Percentiles rank a stretch among this genome's conserved stretches.
Conservation (phyloP, 2,888 invertebrate species). For the Tigriopus californicus region DNA sequence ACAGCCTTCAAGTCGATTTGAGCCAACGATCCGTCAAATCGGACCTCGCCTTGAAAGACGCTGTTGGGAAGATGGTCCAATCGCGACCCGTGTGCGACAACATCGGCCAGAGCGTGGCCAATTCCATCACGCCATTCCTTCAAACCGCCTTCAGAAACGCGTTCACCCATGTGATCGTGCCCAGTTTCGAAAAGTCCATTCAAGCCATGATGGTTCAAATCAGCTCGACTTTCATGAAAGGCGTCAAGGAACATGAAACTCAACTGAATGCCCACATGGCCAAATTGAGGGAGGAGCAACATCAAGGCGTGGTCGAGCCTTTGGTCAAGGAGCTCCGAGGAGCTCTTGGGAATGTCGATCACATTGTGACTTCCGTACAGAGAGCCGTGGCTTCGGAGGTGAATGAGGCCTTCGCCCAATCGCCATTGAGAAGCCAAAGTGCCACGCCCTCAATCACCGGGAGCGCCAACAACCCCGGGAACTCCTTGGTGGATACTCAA, state of each 20-base stretch:
- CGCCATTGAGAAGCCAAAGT: constrained; percentile 7
- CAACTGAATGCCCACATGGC: constrained; percentile 2
- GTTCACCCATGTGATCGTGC: constrained; percentile 53
- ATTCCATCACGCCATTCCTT: constrained; percentile 49
- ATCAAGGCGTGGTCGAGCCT: background rate
- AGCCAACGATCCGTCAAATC: background rate
- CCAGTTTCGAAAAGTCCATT: constrained; percentile 68
- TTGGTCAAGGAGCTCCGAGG: background rate
- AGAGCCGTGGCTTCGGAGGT: constrained; percentile 1
- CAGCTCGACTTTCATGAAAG: constrained; percentile 65
- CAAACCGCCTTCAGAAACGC: constrained; percentile 58
- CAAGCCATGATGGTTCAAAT: constrained; percentile 72
- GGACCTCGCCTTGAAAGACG: background rate
- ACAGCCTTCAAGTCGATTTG: background rate
- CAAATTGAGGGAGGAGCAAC: background rate
- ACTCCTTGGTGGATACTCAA: constrained; percentile 23
- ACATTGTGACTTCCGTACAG: background rate
- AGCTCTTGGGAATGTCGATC: constrained; percentile 3
- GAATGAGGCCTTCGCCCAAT: background rate
- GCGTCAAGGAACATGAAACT: constrained; percentile 72
- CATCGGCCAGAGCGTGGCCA: constrained; percentile 45
- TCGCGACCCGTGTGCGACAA: constrained; percentile 51
- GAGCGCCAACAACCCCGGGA: background rate
- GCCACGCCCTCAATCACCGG: constrained; percentile 11
- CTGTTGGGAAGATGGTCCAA: constrained; percentile 16